Evolutionary conservation across 2,113 vertebrate genomes (phyloP).

Genomic region (Climacteris rufus): DNA sequence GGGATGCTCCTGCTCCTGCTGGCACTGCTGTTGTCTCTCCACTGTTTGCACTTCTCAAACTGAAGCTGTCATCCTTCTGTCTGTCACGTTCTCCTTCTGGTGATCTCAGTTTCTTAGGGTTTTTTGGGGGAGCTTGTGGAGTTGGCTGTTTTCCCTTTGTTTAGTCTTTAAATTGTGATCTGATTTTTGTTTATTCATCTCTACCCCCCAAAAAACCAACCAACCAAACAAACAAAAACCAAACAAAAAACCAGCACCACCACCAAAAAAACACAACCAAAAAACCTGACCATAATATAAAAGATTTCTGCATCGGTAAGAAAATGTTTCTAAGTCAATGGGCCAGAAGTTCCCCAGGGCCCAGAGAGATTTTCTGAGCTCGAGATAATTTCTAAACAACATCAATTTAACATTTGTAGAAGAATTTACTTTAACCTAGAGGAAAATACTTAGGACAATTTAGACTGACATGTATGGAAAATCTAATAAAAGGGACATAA

Average conservation of each 20-base stretch:
- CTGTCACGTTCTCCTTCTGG: neutral
- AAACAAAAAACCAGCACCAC: neutral
- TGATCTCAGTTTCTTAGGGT: neutral
- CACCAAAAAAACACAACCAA: neutral
- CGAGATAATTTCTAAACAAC: neutral
- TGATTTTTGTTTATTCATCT: neutral
- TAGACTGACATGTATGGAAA: neutral
- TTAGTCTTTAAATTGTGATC: neutral
- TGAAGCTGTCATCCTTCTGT: neutral
- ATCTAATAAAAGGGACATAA: neutral
- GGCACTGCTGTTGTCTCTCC: neutral
- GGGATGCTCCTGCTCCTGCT: neutral
- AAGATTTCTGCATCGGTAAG: neutral
- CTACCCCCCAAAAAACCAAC: rapidly evolving
- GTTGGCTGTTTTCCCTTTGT: neutral
- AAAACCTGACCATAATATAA: neutral
- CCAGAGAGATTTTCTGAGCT: neutral
- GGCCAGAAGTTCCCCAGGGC: neutral
- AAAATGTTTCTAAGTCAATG: neutral
- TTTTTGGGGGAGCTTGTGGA: neutral
- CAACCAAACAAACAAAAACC: neutral
- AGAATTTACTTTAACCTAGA: neutral
- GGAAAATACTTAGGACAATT: neutral
- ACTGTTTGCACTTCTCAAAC: neutral
- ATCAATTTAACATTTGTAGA: neutral